Conservation (phyloP, 2,113 vertebrate species). For the Archilochus colubris region DNA sequence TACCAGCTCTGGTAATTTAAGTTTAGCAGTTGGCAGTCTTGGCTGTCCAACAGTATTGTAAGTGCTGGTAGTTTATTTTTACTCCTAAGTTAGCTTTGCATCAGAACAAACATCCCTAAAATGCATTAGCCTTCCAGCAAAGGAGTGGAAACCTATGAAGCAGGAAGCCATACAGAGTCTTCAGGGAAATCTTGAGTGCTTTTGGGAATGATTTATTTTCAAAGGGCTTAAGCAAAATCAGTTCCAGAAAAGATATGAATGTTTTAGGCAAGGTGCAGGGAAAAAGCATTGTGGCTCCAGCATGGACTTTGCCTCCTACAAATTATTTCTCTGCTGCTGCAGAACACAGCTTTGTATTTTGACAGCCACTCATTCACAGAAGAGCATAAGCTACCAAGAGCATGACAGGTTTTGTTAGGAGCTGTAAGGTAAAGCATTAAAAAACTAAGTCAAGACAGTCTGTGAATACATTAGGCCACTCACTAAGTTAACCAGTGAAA, state of each 20-base stretch:
- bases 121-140: constrained; percentile 71
- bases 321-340: not conserved
- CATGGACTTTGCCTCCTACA: not conserved
- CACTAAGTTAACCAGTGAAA: not conserved
- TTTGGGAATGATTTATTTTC: constrained; percentile 78
- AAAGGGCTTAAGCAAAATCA: constrained; percentile 69
- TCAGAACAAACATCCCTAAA: constrained; percentile 74
- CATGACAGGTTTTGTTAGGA: not conserved
- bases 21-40: constrained; percentile 24
- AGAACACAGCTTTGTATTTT: constrained; percentile 21
- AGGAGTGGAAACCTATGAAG: constrained; percentile 64
- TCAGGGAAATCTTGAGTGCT: constrained; percentile 78
- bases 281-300: constrained; percentile 33
- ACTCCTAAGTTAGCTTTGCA: constrained; percentile 64
- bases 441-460: not conserved
- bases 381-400: not conserved
- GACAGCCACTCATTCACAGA: not conserved
- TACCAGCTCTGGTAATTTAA: constrained; percentile 12
- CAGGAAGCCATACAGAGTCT: constrained; percentile 73
- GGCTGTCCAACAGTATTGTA: constrained; percentile 36
- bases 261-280: constrained; percentile 49
- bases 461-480: not conserved
- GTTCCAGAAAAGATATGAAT: constrained; percentile 66
- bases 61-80: constrained; percentile 60
- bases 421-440: not conserved